Conservation (phyloP, 2,797 vertebrate species). For the Chaenodraco wilsoni region DNA sequence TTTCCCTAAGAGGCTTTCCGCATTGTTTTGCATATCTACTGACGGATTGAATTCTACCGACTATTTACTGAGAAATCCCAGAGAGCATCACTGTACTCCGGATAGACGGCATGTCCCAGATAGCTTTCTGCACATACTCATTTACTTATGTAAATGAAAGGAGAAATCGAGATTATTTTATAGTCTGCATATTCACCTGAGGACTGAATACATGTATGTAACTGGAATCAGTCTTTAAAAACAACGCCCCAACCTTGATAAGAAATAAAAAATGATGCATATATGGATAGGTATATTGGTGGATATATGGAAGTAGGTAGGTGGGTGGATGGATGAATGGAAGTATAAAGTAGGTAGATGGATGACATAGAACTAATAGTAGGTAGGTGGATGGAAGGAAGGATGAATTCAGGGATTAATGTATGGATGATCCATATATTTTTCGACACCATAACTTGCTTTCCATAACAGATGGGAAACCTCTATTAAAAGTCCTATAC, state of each 20-base stretch:
- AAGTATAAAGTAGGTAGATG: background rate
- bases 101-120: background rate
- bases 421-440: background rate
- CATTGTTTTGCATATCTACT: slow-evolving; percentile 54
- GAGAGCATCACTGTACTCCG: slow-evolving; percentile 16
- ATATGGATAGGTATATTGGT: background rate
- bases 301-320: background rate
- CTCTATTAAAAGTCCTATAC: slow-evolving; percentile 18
- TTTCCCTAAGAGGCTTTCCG: slow-evolving; percentile 15
- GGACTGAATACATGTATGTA: background rate
- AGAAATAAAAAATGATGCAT: background rate
- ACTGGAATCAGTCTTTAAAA: background rate
- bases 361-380: background rate
- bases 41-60: slow-evolving; percentile 22
- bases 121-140: background rate
- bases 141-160: slow-evolving; percentile 9
- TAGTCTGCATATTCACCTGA: slow-evolving; percentile 1
- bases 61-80: slow-evolving; percentile 4
- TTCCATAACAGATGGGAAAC: slow-evolving; percentile 30
- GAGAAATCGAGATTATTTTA: background rate
- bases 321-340: background rate
- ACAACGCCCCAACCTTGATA: background rate
- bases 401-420: background rate
- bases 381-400: too few relatives aligned
- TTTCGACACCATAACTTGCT: slow-evolving; percentile 19